A percentile compares a stretch with the other conserved stretches of the same genome.
Conservation (phyloP, 2,113 vertebrate species). For the Ifrita kowaldi region DNA sequence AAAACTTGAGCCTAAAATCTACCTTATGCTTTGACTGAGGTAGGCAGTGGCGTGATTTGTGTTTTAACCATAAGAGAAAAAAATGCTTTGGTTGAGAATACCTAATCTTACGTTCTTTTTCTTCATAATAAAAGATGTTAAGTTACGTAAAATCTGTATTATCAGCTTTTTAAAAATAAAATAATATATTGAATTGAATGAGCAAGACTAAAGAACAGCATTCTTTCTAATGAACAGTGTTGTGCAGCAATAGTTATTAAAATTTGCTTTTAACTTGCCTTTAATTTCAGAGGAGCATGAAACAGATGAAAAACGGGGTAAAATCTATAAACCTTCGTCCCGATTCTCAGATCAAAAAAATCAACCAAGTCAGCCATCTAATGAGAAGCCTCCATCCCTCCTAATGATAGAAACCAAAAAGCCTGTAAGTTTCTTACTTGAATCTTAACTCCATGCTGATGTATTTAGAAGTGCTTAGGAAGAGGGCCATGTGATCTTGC, state of each 20-base stretch:
- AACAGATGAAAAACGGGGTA: slow-evolving; percentile 91
- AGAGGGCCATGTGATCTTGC: not conserved
- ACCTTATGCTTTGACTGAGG: not conserved
- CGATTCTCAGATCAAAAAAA: slow-evolving; percentile 87
- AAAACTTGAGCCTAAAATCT: not conserved
- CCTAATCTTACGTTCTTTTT: not conserved
- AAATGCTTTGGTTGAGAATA: not conserved
- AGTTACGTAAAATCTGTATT: not conserved
- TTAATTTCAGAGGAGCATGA: slow-evolving; percentile 85
- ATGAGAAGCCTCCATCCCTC: slow-evolving; percentile 87
- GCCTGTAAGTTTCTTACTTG: slow-evolving; percentile 79
- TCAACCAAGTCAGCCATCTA: slow-evolving; percentile 80
- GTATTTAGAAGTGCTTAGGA: not conserved
- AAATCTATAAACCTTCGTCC: slow-evolving; percentile 95
- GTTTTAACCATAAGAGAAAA: not conserved
- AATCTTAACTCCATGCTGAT: not conserved
- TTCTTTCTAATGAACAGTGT: not conserved
- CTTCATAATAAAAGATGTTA: not conserved
- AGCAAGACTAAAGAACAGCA: not conserved
- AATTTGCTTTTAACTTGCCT: not conserved
- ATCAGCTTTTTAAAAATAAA: not conserved
- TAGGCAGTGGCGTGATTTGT: not conserved
- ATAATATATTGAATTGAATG: not conserved
- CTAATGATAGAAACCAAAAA: slow-evolving; percentile 90
- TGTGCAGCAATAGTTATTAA: not conserved